A percentile compares a stretch with the other conserved stretches of the same genome.
Evolutionary conservation across 2,888 invertebrate genomes (phyloP).

Genomic region (Thera obeliscata): DNA sequence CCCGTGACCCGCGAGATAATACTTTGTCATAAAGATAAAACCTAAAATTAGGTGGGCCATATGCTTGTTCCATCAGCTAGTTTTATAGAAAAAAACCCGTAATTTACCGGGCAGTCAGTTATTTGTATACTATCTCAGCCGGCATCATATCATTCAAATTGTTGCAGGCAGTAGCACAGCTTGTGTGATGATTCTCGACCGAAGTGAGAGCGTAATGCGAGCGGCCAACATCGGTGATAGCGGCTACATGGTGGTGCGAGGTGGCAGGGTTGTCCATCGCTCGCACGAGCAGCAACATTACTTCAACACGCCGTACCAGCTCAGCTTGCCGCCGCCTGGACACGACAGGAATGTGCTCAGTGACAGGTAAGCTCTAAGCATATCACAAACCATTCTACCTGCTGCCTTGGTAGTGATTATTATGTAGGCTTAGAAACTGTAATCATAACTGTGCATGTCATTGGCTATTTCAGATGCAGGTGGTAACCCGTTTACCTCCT

Average conservation of each 20-base stretch:
- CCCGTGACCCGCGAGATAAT: no score
- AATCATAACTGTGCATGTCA: no score
- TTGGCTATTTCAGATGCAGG: no score
- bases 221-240: constrained; percentile 99
- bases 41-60: no score
- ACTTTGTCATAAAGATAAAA: no score
- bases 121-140: neutral
- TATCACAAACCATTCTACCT: no score
- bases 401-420: no score
- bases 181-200: constrained; percentile 96
- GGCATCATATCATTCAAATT: neutral
- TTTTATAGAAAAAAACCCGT: no score
- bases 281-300: constrained; percentile 99
- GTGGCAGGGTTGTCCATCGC: constrained; percentile 94
- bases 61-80: no score
- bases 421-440: no score
- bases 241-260: constrained; percentile 96
- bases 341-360: constrained; percentile 94
- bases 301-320: constrained; percentile 99
- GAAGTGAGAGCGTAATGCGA: constrained; percentile 94
- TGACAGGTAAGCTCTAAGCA: constrained; percentile 87
- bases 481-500: no score
- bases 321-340: constrained; percentile 96
- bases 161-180: constrained; percentile 97
- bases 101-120: no score